phyloP scores from a whole-genome alignment of 2,888 invertebrate genomes.

The Lomographa bimaculata region DNA sequence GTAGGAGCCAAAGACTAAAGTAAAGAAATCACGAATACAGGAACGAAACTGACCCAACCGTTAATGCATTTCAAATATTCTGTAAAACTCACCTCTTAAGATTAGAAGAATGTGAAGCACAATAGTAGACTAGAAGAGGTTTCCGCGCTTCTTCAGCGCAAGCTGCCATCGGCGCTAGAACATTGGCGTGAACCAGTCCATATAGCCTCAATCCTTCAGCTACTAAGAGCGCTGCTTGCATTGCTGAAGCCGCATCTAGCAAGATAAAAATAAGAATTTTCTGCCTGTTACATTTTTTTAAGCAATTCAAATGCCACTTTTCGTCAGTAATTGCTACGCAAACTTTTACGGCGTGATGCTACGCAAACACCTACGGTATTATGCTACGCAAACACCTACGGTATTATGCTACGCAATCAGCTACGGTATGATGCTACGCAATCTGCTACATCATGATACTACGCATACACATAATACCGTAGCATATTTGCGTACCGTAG shows the following conservation, averaged over 20 bases:
- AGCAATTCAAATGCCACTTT: too few species aligned
- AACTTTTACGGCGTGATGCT: too few species aligned
- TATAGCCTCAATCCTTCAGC: constrained; percentile 90
- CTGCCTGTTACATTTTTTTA: too few species aligned
- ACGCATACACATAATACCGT: too few species aligned
- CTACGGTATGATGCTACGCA: background rate
- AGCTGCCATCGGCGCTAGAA: constrained; percentile 88
- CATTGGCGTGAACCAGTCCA: constrained; percentile 87
- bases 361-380: too few species aligned
- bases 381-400: background rate
- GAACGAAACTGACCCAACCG: too few species aligned
- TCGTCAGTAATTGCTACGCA: too few species aligned
- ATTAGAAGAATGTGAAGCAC: constrained; percentile 86
- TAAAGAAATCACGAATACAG: too few species aligned
- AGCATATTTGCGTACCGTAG: too few species aligned
- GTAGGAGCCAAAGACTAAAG: too few species aligned
- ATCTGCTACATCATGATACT: background rate
- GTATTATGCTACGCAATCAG: background rate
- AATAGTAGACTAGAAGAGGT: constrained; percentile 89
- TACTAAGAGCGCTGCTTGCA: constrained; percentile 88
- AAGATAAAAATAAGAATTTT: too few species aligned
- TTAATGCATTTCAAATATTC: too few species aligned
- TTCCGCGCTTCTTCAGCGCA: constrained; percentile 81
- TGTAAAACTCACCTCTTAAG: constrained; percentile 86
- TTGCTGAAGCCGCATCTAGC: constrained; percentile 87